Percentiles rank a stretch among this genome's conserved stretches.
phyloP scores from a whole-genome alignment of 2,888 invertebrate species.

The Hetaerina titia region DNA sequence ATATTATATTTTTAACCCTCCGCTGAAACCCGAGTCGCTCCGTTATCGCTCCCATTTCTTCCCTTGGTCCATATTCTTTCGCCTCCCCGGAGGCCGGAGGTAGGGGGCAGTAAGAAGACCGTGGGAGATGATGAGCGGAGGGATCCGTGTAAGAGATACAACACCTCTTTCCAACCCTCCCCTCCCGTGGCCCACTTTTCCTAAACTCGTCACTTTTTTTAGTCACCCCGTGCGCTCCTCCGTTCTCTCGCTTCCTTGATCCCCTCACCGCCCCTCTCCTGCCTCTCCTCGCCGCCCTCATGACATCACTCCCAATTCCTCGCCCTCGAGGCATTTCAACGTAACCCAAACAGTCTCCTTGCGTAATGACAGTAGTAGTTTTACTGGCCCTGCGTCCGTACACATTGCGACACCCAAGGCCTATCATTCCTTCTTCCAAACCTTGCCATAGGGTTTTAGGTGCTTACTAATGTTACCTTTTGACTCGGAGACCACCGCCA shows the following conservation, averaged over 20 bases:
- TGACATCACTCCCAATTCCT: not conserved
- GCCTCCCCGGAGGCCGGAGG: not conserved
- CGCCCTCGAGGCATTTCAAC: not conserved
- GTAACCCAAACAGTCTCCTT: not conserved
- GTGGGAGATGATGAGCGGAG: not conserved
- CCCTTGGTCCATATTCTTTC: not conserved
- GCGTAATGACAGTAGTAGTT: not conserved
- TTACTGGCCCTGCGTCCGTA: not conserved
- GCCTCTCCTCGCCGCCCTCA: not conserved
- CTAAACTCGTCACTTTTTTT: slow-evolving; percentile 27
- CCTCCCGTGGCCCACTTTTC: not conserved
- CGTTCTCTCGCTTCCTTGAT: not conserved
- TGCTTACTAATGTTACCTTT: not conserved
- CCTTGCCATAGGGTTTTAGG: not conserved
- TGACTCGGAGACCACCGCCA: too few species aligned
- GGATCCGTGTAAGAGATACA: not conserved
- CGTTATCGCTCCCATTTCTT: slow-evolving; percentile 45
- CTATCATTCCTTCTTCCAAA: not conserved
- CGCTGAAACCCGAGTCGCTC: not conserved
- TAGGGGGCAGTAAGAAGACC: not conserved
- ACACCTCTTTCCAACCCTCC: slow-evolving; percentile 5
- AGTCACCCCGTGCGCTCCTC: not conserved
- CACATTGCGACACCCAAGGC: not conserved
- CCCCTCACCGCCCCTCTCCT: not conserved
- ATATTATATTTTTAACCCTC: not conserved